Conservation (phyloP, 2,113 vertebrate species). For the Ictalurus furcatus region DNA sequence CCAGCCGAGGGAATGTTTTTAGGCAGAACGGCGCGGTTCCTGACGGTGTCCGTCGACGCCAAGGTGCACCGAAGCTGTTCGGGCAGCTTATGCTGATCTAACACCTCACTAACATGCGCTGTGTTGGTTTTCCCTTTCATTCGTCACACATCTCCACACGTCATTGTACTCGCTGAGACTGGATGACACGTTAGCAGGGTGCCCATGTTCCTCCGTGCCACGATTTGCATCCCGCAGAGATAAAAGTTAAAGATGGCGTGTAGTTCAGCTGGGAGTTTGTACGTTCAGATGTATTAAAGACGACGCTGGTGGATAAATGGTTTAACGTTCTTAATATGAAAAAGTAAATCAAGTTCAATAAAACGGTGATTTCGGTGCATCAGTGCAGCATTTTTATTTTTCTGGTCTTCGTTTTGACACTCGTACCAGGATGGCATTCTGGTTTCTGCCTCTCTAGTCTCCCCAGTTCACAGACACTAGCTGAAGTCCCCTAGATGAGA, state of each 20-base stretch:
- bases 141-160: background rate
- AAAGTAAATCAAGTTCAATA: background rate
- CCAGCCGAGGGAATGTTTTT: background rate
- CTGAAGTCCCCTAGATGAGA: background rate
- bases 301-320: background rate
- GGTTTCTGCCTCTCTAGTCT: background rate
- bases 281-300: background rate
- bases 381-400: background rate
- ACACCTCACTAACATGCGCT: background rate
- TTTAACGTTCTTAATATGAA: background rate
- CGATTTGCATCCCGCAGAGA: constrained; percentile 7
- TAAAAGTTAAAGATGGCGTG: constrained; percentile 2
- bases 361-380: too few relatives aligned
- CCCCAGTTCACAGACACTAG: background rate
- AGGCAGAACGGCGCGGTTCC: background rate
- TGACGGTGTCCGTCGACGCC: background rate
- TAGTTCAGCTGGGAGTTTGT: background rate
- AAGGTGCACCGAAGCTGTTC: background rate
- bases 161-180: background rate
- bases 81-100: background rate
- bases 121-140: background rate
- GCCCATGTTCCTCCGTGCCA: constrained; percentile 13
- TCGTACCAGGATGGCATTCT: background rate
- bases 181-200: constrained; percentile 14
- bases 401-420: background rate